phyloP scores from a whole-genome alignment of 2,888 invertebrate species.

The Leptogaster cylindrica region DNA sequence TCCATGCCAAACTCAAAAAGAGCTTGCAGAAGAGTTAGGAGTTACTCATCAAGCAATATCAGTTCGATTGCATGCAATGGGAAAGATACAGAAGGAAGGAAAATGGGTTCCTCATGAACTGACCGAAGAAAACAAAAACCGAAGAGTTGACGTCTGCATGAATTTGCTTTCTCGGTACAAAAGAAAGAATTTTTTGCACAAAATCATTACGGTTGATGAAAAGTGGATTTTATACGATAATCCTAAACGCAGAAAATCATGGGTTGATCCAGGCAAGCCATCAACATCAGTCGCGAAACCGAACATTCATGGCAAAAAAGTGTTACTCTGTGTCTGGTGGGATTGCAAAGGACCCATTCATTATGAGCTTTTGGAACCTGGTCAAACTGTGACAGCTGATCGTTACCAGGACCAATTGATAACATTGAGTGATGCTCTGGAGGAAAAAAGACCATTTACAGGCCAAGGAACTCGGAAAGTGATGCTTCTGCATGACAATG shows the following conservation, averaged over 20 bases:
- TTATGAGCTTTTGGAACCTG: conserved; percentile 8
- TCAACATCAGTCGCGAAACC: conserved; percentile 3
- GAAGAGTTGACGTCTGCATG: conserved; percentile 4
- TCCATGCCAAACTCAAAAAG: no score
- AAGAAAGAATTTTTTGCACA: not conserved
- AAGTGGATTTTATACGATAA: conserved; percentile 8
- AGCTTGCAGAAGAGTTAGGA: no score
- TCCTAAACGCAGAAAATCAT: conserved; percentile 21
- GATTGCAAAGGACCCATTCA: not conserved
- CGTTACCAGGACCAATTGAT: conserved; percentile 18
- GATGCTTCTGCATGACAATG: conserved; percentile 5
- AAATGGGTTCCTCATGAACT: conserved; percentile 14
- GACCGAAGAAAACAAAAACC: conserved; percentile 17
- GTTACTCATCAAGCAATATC: no score
- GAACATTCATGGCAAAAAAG: no score
- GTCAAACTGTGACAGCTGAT: conserved; percentile 12
- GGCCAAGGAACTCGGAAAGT: conserved; percentile 7
- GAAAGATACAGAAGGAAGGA: conserved; percentile 7
- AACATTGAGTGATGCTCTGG: conserved; percentile 1
- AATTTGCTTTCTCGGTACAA: conserved; percentile 15
- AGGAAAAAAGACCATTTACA: conserved; percentile 7
- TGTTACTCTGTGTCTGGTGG: no score
- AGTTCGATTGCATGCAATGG: no score
- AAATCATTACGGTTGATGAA: conserved; percentile 15
- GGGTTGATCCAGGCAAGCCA: not conserved